Conservation (phyloP, 2,797 vertebrate species). For the Buceros bicornis region DNA sequence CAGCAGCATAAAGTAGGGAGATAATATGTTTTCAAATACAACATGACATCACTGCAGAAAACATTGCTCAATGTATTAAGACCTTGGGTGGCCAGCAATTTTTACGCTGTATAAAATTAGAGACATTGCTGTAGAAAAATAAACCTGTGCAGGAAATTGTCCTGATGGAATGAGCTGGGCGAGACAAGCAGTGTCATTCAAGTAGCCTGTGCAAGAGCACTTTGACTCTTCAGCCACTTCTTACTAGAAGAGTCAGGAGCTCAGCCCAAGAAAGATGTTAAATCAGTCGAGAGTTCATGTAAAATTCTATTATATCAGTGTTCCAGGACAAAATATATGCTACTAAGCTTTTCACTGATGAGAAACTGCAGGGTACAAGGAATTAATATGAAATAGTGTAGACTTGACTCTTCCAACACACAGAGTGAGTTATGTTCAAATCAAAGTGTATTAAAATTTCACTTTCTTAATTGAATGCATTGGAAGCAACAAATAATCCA, state of each 20-base stretch:
- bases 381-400: neutral
- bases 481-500: neutral
- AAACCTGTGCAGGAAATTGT: neutral
- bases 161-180: neutral
- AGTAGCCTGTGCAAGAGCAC: neutral
- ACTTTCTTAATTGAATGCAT: neutral
- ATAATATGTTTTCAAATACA: constrained; percentile 28
- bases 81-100: constrained; percentile 20
- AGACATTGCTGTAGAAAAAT: neutral
- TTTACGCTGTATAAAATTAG: constrained; percentile 15
- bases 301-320: neutral
- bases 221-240: neutral
- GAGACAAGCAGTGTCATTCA: neutral
- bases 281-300: neutral
- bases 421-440: neutral
- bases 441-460: neutral
- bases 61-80: neutral
- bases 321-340: neutral
- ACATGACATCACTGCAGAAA: constrained; percentile 40
- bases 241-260: neutral
- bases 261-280: neutral
- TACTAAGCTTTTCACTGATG: neutral
- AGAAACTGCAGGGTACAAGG: neutral
- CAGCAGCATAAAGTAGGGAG: neutral
- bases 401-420: neutral